Base-by-base conservation (phyloP, 2,888 invertebrate genomes). In the Drosophila kanekoi region DNA sequence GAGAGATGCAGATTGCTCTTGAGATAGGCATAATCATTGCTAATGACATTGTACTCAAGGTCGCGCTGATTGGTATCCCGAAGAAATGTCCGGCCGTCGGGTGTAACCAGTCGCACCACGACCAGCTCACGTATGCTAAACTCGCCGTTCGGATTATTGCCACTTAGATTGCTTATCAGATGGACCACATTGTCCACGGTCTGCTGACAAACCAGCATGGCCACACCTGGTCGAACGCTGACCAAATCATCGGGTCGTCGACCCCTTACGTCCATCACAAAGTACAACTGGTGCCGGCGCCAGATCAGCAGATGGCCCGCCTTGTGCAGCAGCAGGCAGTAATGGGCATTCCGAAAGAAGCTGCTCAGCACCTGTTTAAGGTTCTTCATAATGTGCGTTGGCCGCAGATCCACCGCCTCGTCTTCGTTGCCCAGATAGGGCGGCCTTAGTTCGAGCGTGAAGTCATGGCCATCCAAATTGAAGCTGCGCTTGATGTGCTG, bases 231-330 rank as follows among this genome's bases (percentile, higher is more conserved):
- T 3, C 76, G n/a, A 61, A 48, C 41, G 33, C 53, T 63, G 5
- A 16, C 58, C 9, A 88, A 73, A 51, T 90, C 83, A 0, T 64
- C 57, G 1, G 35, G 13, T 1, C 80, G 66, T 1, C 90, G 78
- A 0, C 90, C 89, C 51, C 86, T 88, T 13, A 87, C 77, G 67
- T 92, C 91, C 58, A 92, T 86, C 0, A 92, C 72, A 48, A 91
- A 92, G 62, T 75, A 92, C 0, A 79, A 69, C 0, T 74, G 80
- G 1, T 53, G 63, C 1, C 89, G 75, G 4, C 82, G 89, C 92
- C 92, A 92, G 8, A 92, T 68, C 35, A 92, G 65, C n/a, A 83
- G 60, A 62, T 90, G 89, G 20, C 81, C 81, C 8, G 67, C 45
- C 2, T 63, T 77, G 3, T 87, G 67, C 2, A 74, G 68, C 9